A percentile compares a stretch with the other conserved stretches of the same genome.
Conservation (phyloP, 2,113 vertebrate species). For the Zosterops japonicus region DNA sequence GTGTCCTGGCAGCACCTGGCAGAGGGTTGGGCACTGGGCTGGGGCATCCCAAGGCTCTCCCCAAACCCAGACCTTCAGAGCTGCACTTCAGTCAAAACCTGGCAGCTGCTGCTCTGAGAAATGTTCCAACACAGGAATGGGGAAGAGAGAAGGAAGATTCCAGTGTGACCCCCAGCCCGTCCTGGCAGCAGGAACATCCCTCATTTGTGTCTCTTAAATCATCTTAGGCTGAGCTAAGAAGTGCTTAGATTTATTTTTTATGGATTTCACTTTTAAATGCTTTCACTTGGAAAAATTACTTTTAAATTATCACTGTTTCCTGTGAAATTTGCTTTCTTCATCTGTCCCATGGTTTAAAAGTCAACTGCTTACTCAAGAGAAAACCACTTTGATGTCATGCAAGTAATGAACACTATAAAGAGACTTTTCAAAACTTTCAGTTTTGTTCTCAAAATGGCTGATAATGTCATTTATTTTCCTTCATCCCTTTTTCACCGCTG, state of each 20-base stretch:
- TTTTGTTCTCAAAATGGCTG: background rate
- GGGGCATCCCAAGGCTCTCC: rapidly evolving
- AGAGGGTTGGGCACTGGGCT: background rate
- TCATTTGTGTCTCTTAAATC: background rate
- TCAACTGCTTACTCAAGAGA: background rate
- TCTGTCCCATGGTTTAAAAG: background rate
- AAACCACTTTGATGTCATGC: background rate
- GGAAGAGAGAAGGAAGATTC: background rate
- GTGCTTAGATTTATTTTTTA: background rate
- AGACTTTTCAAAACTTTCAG: background rate
- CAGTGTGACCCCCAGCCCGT: background rate
- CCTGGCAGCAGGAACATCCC: background rate
- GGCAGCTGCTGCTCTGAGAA: background rate
- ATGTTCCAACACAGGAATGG: background rate
- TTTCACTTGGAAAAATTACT: background rate
- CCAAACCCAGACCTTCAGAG: background rate
- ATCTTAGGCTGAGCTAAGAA: background rate
- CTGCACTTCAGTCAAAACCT: background rate
- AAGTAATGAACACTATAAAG: background rate
- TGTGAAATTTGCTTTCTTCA: background rate
- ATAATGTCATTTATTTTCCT: background rate
- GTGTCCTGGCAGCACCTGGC: background rate
- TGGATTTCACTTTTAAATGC: background rate
- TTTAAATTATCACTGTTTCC: background rate
- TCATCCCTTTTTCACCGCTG: background rate